A percentile compares a stretch with the other conserved stretches of the same genome.
phyloP scores from a whole-genome alignment of 1,140 invertebrate genomes.

The Nautilus pompilius region DNA sequence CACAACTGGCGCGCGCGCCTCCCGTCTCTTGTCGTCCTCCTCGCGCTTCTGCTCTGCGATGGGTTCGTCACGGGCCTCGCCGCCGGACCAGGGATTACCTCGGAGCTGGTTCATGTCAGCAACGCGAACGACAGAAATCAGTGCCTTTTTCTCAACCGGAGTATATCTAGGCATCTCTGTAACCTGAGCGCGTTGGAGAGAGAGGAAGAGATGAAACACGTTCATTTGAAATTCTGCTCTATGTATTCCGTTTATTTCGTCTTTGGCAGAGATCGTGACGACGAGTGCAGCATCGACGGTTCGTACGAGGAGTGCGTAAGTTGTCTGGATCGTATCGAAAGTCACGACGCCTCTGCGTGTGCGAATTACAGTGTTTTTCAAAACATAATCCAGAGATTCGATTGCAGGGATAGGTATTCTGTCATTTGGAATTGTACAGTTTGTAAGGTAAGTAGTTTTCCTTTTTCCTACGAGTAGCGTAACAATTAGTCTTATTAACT shows the following conservation, averaged over 20 bases:
- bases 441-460: not conserved
- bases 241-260: not conserved
- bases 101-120: not conserved
- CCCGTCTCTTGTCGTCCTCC: not conserved
- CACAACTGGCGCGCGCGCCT: not conserved
- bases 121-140: not conserved
- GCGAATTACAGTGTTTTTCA: not conserved
- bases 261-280: not conserved
- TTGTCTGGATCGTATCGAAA: not conserved
- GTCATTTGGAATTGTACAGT: not conserved
- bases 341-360: not conserved
- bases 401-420: not conserved
- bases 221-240: not conserved
- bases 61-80: not conserved
- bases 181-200: not conserved
- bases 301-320: not conserved
- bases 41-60: not conserved
- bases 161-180: not conserved
- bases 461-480: too few species aligned
- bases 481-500: too few species aligned
- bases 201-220: not conserved
- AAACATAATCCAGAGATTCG: not conserved
- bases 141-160: not conserved
- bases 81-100: not conserved
- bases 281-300: not conserved